phyloP scores from a whole-genome alignment of 2,113 vertebrate species.

The Prunella fulvescens region DNA sequence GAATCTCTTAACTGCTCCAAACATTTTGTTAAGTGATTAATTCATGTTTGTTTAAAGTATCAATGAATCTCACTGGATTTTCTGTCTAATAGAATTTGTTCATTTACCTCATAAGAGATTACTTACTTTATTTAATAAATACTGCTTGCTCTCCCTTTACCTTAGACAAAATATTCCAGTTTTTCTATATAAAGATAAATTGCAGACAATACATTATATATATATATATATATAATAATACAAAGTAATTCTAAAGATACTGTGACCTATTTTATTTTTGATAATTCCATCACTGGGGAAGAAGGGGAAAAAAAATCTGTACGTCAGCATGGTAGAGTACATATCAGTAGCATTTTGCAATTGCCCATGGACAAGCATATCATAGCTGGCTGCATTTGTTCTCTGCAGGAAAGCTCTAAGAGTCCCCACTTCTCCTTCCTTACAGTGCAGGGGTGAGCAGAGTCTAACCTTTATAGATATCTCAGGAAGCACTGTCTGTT shows the following conservation, averaged over 20 bases:
- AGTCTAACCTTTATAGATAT: not conserved
- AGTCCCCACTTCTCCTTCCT: not conserved
- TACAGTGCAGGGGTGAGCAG: not conserved
- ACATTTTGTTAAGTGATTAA: not conserved
- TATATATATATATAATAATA: not conserved
- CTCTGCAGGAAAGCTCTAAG: not conserved
- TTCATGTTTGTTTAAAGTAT: not conserved
- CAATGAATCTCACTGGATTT: not conserved
- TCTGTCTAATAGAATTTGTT: not conserved
- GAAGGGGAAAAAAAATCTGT: not conserved
- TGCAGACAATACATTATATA: not conserved
- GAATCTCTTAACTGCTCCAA: not conserved
- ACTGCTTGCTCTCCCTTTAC: not conserved
- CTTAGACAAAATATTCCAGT: not conserved
- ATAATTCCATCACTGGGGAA: not conserved
- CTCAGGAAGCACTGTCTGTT: not conserved
- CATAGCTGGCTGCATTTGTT: accelerated
- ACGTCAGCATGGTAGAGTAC: not conserved
- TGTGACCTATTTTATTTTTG: not conserved
- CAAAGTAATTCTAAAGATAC: not conserved
- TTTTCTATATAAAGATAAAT: not conserved
- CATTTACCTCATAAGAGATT: not conserved
- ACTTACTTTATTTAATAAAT: not conserved
- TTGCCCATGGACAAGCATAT: not conserved
- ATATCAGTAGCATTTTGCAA: not conserved